Base-by-base conservation (phyloP, 2,113 vertebrate genomes). In the Nannospalax galili region DNA sequence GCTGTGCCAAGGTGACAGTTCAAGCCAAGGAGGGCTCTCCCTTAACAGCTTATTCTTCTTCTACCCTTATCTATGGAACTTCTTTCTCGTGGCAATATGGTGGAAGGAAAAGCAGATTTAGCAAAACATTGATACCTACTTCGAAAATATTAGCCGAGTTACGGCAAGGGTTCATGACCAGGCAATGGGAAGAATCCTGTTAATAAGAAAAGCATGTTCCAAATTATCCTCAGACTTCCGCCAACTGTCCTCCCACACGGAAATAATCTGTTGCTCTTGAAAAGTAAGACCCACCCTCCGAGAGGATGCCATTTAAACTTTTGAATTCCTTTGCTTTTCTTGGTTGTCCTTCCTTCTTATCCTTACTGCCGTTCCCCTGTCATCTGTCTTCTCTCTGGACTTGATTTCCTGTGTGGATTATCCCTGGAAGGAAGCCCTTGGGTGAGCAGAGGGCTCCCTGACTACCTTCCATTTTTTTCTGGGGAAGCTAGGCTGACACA, bases 401-500 rank as follows among this genome's bases (percentile, higher is more conserved):
- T 48, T 85, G 72, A 88, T 88, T 96, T 95, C 88, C 84, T 77
- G 70, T 56, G 92, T 40, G 35, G 20, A 79, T 69, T 19, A 7
- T 82, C 90, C 58, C 78, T 85, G 85, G 77, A 85, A 94, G 79
- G 85, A 92, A 37, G 91, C 40, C 65, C 70, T 35, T 32, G 96
- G 64, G 72, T 93, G 62, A 92, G 84, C 93, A 69, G 67, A 93
- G 78, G 73, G 85, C 58, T 77, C 74, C 88, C 85, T n/a, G 85
- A 79, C 86, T 37, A 73, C 69, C 60, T 80, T 85, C 82, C 65
- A 15, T 2, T 80, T n/a, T 93, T 77, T 89, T 58, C 72, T 24
- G 69, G 85, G 77, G 92, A 85, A 92, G 74, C 85, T 15, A 14
- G 94, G 91, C 94, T 45, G 81, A 95, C 95, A 88, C 96, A 97